Evolutionary conservation across 2,113 vertebrate genomes (phyloP).

Genomic region (Catharus bicknelli): DNA sequence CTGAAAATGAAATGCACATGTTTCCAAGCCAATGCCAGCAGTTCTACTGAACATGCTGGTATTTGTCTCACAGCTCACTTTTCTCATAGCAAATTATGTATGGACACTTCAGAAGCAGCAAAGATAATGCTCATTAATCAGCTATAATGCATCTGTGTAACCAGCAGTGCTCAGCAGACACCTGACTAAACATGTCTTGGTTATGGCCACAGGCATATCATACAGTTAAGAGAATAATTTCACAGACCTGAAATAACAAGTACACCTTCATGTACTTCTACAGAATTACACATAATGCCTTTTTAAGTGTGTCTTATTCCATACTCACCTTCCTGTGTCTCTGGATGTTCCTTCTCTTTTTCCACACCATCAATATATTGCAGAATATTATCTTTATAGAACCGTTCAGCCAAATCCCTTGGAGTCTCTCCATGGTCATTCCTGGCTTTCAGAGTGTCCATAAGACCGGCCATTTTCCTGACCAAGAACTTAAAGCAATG

Average conservation of each 20-base stretch:
- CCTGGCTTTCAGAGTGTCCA: slow-evolving; percentile 68
- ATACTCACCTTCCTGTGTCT: slow-evolving; percentile 73
- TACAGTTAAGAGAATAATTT: neutral
- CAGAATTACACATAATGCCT: neutral
- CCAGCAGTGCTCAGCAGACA: neutral
- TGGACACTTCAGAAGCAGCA: neutral
- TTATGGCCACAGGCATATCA: neutral
- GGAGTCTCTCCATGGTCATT: slow-evolving; percentile 81
- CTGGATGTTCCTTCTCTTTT: slow-evolving; percentile 46
- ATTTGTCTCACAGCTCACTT: neutral
- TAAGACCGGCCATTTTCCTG: slow-evolving; percentile 61
- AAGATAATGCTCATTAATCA: neutral
- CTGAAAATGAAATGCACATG: slow-evolving; percentile 52
- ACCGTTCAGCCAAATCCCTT: slow-evolving; percentile 76
- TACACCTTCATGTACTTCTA: neutral
- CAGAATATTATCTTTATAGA: slow-evolving; percentile 76
- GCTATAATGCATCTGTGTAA: neutral
- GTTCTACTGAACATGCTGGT: neutral
- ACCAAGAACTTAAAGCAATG: slow-evolving; percentile 81
- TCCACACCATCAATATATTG: slow-evolving; percentile 68
- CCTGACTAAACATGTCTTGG: neutral
- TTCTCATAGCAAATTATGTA: neutral
- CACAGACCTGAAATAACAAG: neutral
- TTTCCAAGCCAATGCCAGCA: neutral
- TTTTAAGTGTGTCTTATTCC: neutral